These are phyloP conservation scores for Cyprinodon tularosa DNA, from an alignment of 2,113 vertebrate species.

Conservation along the genomic window DNA sequence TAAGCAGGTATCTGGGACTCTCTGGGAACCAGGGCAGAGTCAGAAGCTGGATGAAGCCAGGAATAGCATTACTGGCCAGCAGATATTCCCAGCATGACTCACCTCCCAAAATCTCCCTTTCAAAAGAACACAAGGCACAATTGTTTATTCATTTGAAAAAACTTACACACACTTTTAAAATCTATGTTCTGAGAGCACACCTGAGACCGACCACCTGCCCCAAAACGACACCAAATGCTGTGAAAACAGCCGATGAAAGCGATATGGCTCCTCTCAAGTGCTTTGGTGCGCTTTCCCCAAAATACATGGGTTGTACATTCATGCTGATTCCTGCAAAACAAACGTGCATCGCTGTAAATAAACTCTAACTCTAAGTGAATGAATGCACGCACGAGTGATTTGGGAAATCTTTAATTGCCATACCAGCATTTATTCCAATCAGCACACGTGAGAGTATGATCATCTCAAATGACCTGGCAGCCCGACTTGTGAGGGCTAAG, in stretches of 20 bases:
- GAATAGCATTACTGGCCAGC: slow-evolving; percentile 86
- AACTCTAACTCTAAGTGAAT: not conserved
- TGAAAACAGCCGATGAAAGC: slow-evolving; percentile 86
- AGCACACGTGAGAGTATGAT: slow-evolving; percentile 87
- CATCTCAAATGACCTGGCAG: slow-evolving; percentile 89
- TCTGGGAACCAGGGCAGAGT: slow-evolving; percentile 90
- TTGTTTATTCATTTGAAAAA: not conserved
- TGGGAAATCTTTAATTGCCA: not conserved
- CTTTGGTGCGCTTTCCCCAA: slow-evolving; percentile 90
- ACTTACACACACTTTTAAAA: not conserved
- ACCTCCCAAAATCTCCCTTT: slow-evolving; percentile 87
- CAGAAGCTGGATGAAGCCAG: slow-evolving; percentile 86
- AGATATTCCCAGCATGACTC: slow-evolving; percentile 87
- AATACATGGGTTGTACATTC: slow-evolving; percentile 94
- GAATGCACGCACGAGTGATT: not conserved
- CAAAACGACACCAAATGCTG: slow-evolving; percentile 85
- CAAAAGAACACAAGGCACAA: slow-evolving; percentile 22
- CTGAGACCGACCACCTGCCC: slow-evolving; percentile 89
- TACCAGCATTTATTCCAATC: slow-evolving; percentile 88
- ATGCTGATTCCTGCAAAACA: slow-evolving; percentile 86
- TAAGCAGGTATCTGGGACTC: slow-evolving; percentile 90
- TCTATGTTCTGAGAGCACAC: slow-evolving; percentile 55
- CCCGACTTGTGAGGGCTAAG: slow-evolving; percentile 83
- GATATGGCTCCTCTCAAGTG: slow-evolving; percentile 85
- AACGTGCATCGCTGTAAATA: not conserved